Evolutionary conservation across 92 coral and sea anemone species (phyloP).

Genomic region (Blastomussa wellsi): DNA sequence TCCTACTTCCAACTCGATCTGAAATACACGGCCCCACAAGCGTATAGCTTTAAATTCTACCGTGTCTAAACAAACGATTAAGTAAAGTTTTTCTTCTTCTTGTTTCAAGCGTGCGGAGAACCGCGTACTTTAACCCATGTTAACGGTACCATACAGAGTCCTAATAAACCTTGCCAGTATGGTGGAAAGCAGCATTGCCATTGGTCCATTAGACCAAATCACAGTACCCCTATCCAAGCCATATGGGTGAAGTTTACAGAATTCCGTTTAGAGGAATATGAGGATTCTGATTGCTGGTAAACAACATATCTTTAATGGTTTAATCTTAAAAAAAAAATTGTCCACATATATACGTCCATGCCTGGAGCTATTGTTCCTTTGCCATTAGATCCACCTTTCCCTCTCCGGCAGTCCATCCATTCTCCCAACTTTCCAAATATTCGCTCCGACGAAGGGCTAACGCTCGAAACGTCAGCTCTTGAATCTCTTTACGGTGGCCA

Average conservation of each 20-base stretch:
- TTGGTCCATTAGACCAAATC: background rate
- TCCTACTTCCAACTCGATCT: too few relatives aligned
- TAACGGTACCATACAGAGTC: constrained; percentile 9
- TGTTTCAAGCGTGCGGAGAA: background rate
- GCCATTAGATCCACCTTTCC: too few relatives aligned
- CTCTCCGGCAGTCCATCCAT: too few relatives aligned
- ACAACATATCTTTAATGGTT: too few relatives aligned
- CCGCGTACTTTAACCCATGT: background rate
- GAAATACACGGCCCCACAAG: too few relatives aligned
- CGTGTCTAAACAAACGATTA: background rate
- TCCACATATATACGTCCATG: too few relatives aligned
- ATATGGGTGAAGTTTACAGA: constrained; percentile 14
- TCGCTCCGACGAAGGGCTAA: too few relatives aligned
- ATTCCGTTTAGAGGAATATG: background rate
- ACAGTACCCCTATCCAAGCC: background rate
- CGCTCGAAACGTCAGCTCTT: too few relatives aligned
- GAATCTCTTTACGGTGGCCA: too few relatives aligned
- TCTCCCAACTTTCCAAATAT: too few relatives aligned
- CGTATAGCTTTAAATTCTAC: background rate
- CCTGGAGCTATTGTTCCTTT: too few relatives aligned
- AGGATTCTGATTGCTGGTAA: constrained; percentile 18
- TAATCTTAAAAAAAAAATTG: too few relatives aligned
- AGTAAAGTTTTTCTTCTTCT: background rate
- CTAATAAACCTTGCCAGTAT: constrained; percentile 20
- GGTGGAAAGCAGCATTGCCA: constrained; percentile 19